Evolutionary conservation across 1,140 invertebrate genomes (phyloP).

Genomic region (Latrodectus geometricus): DNA sequence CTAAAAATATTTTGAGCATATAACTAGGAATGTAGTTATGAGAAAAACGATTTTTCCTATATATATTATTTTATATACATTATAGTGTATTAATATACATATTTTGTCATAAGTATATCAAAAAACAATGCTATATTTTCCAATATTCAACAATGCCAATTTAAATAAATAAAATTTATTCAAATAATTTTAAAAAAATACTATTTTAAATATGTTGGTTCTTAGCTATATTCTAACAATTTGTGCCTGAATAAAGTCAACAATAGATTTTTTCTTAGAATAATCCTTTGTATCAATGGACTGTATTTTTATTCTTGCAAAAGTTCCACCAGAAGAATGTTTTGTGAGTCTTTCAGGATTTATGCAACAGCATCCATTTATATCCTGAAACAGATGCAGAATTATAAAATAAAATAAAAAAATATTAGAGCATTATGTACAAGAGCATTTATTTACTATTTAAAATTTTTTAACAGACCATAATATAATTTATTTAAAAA

Average conservation of each 20-base stretch:
- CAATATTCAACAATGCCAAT: too few species aligned
- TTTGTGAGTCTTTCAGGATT: constrained; percentile 87
- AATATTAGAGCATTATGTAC: neutral
- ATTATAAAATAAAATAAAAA: neutral
- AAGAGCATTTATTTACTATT: neutral
- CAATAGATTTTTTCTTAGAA: constrained; percentile 51
- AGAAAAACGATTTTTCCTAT: too few species aligned
- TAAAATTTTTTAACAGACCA: neutral
- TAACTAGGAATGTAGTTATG: too few species aligned
- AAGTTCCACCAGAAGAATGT: constrained; percentile 74
- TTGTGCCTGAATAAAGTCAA: constrained; percentile 64
- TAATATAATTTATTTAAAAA: too few species aligned
- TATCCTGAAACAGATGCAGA: constrained; percentile 68
- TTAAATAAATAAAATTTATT: too few species aligned
- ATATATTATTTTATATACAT: too few species aligned
- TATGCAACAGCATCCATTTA: constrained; percentile 81
- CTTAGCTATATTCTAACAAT: constrained; percentile 65
- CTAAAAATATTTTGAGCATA: too few species aligned
- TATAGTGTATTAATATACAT: too few species aligned
- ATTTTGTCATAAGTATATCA: too few species aligned
- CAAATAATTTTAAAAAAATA: too few species aligned
- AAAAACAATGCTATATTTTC: too few species aligned
- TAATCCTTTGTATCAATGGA: constrained; percentile 31
- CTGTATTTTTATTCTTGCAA: constrained; percentile 72
- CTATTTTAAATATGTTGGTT: too few species aligned